Evolutionary conservation across 2,797 vertebrate genomes (phyloP), one percentile per base, ranked within the genome.

Genomic region (Serranus cabrilla): DNA sequence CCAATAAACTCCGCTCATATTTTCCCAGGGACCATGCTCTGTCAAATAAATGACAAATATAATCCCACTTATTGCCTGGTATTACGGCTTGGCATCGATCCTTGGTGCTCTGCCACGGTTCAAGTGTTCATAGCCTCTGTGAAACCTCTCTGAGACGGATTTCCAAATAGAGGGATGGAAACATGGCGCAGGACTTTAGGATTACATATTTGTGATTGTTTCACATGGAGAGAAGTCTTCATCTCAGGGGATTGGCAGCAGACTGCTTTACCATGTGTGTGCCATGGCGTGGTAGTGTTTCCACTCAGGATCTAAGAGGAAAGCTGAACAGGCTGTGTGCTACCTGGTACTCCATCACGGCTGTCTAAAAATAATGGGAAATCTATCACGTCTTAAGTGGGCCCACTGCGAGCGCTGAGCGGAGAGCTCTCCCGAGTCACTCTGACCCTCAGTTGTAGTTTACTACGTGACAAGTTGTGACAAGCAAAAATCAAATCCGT

Each of bases 321-420:
- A 82, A 83, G 74, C 64, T 76, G 75, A 80, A 64, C 76, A 45
- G 59, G 56, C 71, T 31, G 71, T 50, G 62, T 56, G 68, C 76
- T 85, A 80, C 87, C 84, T 80, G 82, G 87, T 86, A 37, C 81
- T 90, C 81, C 73, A 90, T 91, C 90, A 83, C 40, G 17, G 76
- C 86, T 76, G 84, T 88, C 91, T 76, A 67, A 83, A 82, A 80
- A 84, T 89, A 91, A 90, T 90, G 76, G 82, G 81, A 90, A 93
- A 90, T 90, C 87, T 80, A 89, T 93, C 86, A 90, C 71, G 62
- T 87, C 80, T 84, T 88, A 88, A 91, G 89, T 87, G 82, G 68
- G 51, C 55, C 70, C 58, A 57, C 25, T 70, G 74, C 76, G 81
- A 73, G 50, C 57, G 59, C 66, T 46, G 71, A 78, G 76, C 79